Evolutionary conservation across 1,140 invertebrate species (phyloP).

Genomic region (Rhynchophorus ferrugineus): DNA sequence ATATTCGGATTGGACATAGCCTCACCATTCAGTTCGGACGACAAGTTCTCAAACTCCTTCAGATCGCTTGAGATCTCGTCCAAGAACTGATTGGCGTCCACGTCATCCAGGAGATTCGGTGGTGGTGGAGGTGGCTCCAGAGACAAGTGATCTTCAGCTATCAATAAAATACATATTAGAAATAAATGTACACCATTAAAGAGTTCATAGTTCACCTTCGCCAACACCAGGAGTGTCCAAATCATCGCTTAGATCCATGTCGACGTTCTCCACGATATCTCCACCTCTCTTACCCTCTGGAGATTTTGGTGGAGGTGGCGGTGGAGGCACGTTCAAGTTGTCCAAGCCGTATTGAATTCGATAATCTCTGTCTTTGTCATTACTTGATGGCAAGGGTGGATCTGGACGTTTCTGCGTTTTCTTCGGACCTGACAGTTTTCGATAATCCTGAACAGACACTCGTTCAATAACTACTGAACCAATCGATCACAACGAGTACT

Average conservation of each 20-base stretch:
- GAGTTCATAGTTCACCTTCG: not conserved
- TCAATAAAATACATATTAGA: not conserved
- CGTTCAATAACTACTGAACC: not conserved
- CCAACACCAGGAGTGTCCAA: constrained; percentile 30
- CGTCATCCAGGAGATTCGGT: constrained; percentile 32
- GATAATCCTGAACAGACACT: constrained; percentile 12
- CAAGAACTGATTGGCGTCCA: constrained; percentile 24
- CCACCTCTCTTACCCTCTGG: constrained; percentile 2
- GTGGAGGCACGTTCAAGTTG: constrained; percentile 32
- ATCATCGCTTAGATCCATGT: constrained; percentile 69
- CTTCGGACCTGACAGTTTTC: not conserved
- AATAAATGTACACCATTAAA: too few relatives aligned
- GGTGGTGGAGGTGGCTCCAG: constrained; percentile 36
- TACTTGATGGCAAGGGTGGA: not conserved
- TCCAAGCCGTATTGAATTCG: constrained; percentile 31
- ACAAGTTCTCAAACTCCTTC: constrained; percentile 19
- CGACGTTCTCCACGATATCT: constrained; percentile 41
- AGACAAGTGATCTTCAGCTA: constrained; percentile 9
- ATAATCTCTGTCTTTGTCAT: constrained; percentile 32
- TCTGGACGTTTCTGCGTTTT: not conserved
- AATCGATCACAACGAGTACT: not conserved
- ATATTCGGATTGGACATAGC: not conserved
- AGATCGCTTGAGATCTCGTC: constrained; percentile 22
- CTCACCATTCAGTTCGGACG: constrained; percentile 6
- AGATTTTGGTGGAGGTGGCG: constrained; percentile 30